Conservation (phyloP, 2,888 invertebrate genomes). For the Hoplodrina ambigua region DNA sequence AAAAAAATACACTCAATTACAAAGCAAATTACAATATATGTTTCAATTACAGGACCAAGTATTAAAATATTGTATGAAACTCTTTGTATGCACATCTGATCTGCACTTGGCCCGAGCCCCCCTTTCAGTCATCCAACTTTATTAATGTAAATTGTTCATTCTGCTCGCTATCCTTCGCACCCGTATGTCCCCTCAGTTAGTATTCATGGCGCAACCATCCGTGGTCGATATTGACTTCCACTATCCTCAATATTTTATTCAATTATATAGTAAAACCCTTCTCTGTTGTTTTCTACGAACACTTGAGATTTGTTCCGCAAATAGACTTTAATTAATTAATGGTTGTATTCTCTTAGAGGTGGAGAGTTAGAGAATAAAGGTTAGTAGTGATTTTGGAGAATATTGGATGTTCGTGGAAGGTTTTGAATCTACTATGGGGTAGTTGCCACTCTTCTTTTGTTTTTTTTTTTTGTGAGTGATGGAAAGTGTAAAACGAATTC, state of each 20-base stretch:
- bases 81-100: too few relatives aligned
- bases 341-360: conserved; percentile 7
- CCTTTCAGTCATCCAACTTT: too few relatives aligned
- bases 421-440: too few relatives aligned
- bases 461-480: too few relatives aligned
- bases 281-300: conserved; percentile 63
- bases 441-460: too few relatives aligned
- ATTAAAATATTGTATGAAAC: too few relatives aligned
- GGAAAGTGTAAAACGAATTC: too few relatives aligned
- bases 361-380: not conserved
- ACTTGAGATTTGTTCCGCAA: conserved; percentile 43
- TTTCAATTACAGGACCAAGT: too few relatives aligned
- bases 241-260: conserved; percentile 82
- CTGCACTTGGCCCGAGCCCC: too few relatives aligned
- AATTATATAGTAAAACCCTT: conserved; percentile 82
- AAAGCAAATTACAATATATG: too few relatives aligned
- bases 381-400: conserved; percentile 11
- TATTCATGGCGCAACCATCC: conserved; percentile 58
- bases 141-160: not conserved
- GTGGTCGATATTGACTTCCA: conserved; percentile 68
- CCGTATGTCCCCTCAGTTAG: conserved; percentile 52
- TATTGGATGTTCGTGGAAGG: conserved; percentile 1
- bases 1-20: too few relatives aligned
- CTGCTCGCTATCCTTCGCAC: not conserved
- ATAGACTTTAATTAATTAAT: conserved; percentile 56